Conservation (phyloP, 2,888 invertebrate genomes). For the Meteorus colon region DNA sequence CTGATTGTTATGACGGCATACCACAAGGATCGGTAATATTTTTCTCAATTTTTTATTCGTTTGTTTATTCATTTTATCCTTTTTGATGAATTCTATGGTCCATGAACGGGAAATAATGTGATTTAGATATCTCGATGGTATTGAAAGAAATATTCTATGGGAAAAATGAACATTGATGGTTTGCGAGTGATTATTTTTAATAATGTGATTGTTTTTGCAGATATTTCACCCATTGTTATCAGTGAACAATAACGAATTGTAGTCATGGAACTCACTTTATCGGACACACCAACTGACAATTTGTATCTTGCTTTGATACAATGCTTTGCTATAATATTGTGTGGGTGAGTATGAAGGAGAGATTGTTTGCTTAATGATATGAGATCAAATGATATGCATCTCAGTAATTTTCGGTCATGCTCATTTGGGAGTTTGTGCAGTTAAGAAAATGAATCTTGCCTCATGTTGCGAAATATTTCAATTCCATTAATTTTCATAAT, state of each 20-base stretch:
- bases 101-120: background rate
- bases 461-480: too few relatives aligned
- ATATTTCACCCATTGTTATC: conserved; percentile 2
- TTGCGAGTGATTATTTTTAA: background rate
- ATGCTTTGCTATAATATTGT: conserved; percentile 92
- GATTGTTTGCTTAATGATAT: conserved; percentile 1
- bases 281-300: conserved; percentile 79
- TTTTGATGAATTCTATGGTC: too few relatives aligned
- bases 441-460: too few relatives aligned
- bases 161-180: background rate
- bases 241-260: background rate
- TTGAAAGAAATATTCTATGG: too few relatives aligned
- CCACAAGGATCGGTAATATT: background rate
- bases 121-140: too few relatives aligned
- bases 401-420: too few relatives aligned
- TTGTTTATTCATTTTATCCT: background rate
- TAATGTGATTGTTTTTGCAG: background rate
- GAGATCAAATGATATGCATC: background rate
- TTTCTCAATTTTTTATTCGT: background rate
- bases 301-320: conserved; percentile 93
- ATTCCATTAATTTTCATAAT: too few relatives aligned
- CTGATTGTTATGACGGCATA: background rate
- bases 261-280: conserved; percentile 24
- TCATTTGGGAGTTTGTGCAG: too few relatives aligned
- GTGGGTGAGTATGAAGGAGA: conserved; percentile 81